Evolutionary conservation across 2,113 vertebrate genomes (phyloP).

Genomic region (Castor canadensis): DNA sequence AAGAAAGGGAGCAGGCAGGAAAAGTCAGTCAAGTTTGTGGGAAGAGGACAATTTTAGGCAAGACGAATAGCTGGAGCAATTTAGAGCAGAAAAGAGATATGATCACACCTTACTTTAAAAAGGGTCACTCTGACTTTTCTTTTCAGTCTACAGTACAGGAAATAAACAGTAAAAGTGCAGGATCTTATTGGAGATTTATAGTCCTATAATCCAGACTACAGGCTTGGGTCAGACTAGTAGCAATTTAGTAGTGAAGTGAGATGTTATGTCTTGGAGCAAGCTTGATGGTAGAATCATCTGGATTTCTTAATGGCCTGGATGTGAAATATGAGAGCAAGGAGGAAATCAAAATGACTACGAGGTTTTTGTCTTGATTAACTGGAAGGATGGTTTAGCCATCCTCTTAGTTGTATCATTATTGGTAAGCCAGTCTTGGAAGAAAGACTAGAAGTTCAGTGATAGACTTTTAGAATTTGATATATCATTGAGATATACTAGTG

Average conservation of each 20-base stretch:
- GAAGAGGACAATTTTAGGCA: background rate
- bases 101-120: slow-evolving; percentile 4
- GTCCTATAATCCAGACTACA: background rate
- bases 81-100: background rate
- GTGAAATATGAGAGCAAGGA: background rate
- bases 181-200: background rate
- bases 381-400: background rate
- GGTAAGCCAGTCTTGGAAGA: background rate
- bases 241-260: background rate
- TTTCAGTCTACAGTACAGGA: background rate
- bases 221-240: background rate
- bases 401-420: background rate
- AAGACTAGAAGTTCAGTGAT: background rate
- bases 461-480: background rate
- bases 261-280: background rate
- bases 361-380: background rate
- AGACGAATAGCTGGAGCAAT: background rate
- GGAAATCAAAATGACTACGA: background rate
- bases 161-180: background rate
- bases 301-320: background rate
- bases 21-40: background rate
- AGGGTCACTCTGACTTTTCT: background rate
- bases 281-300: background rate
- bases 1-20: background rate
- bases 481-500: background rate